Evolutionary conservation across 2,797 vertebrate species (phyloP), one percentile per base, ranked within the genome.

Genomic region (Sciurus carolinensis): DNA sequence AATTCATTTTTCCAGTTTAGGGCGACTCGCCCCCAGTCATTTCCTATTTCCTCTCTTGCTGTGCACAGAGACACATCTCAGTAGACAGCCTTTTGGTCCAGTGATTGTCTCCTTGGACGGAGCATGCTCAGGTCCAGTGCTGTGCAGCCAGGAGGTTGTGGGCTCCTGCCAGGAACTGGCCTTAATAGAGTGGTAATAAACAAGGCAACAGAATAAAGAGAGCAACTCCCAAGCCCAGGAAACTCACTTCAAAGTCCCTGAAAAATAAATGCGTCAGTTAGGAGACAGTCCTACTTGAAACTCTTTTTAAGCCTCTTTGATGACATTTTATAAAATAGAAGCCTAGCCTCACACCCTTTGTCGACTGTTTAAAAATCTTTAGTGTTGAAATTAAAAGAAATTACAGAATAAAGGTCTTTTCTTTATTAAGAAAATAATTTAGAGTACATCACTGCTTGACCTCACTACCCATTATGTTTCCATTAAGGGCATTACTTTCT

Each of bases 111-210:
- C 96, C 82, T 96, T 76, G 97, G 91, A 76, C 72, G 79, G 83
- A 99, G 98, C 97, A 96, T 97, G 97, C 98, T 94, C 73, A 82
- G 98, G 92, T 88, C 97, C 9, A 7, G 47, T 80, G 50, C 62
- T 69, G 22, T 95, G 75, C 84, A 95, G 96, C 97, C 95, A 98
- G 97, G 98, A 98, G 96, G 96, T 98, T 91, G 96, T 97, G 73
- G 66, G 95, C 92, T 98, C 97, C 97, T 85, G 94, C 98, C 98
- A 97, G 79, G 91, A 98, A 92, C 87, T 11, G 96, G 95, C 86
- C 87, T 98, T 98, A 98, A 98, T 93, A 97, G 96, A 98, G 97
- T 96, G 98, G 98, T 98, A 98, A 99, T 98, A 99, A 98, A 98
- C 97, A 98, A 94, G 77, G 97, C 96, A 97, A 98, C 98, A 98